These are phyloP conservation scores for Drosophila melanosoma DNA, from an alignment of 2,888 invertebrate species.

Conservation along the genomic window DNA sequence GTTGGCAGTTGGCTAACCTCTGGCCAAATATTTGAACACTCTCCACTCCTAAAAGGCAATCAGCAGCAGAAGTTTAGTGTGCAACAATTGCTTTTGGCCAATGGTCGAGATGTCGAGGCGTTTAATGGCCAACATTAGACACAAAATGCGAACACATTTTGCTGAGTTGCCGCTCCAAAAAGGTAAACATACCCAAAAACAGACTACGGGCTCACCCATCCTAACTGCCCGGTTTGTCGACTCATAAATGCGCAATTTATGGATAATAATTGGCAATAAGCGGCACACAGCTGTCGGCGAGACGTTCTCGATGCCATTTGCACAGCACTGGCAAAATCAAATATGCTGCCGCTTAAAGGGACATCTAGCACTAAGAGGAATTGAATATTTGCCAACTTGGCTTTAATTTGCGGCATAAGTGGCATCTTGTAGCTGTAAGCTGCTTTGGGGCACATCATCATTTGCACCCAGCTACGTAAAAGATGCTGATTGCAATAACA, in stretches of 20 bases:
- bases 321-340: constrained; percentile 46
- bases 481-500: constrained; percentile 23
- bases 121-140: constrained; percentile 75
- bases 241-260: constrained; percentile 79
- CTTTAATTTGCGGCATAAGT: constrained; percentile 58
- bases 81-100: constrained; percentile 52
- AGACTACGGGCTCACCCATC: background rate
- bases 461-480: constrained; percentile 26
- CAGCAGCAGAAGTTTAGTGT: constrained; percentile 56
- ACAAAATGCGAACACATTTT: constrained; percentile 71
- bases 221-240: constrained; percentile 7
- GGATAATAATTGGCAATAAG: constrained; percentile 82
- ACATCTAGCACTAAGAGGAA: constrained; percentile 22
- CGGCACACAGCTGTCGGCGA: constrained; percentile 73
- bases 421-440: constrained; percentile 39
- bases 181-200: constrained; percentile 56
- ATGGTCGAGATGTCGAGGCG: constrained; percentile 23
- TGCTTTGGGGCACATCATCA: constrained; percentile 40
- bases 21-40: constrained; percentile 59
- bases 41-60: constrained; percentile 47
- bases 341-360: constrained; percentile 33
- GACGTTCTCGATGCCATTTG: constrained; percentile 33
- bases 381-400: constrained; percentile 31
- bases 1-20: constrained; percentile 59
- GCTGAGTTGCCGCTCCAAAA: constrained; percentile 47